These are phyloP conservation scores for Drosophila demipolita DNA, from an alignment of 2,888 invertebrate species.

Conservation along the genomic window DNA sequence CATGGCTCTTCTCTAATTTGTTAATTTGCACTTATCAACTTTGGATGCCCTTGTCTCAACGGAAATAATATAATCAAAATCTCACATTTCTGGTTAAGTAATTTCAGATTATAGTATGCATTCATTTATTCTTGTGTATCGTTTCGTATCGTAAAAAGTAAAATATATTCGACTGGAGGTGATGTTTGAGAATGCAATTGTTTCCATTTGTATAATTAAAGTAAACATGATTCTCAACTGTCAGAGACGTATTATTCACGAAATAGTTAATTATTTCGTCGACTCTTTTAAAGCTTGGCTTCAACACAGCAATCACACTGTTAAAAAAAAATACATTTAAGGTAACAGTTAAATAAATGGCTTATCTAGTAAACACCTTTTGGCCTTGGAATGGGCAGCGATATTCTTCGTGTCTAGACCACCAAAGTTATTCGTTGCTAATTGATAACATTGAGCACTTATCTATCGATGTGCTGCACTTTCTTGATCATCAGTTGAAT, in stretches of 20 bases:
- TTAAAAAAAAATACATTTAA: background rate
- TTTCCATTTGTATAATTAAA: background rate
- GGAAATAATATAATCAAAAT: background rate
- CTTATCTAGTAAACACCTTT: background rate
- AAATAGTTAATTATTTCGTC: background rate
- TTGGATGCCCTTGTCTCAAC: background rate
- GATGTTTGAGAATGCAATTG: background rate
- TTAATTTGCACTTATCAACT: background rate
- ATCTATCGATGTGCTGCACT: conserved; percentile 3
- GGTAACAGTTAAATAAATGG: background rate
- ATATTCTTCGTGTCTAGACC: background rate
- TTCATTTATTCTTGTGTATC: background rate
- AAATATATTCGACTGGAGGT: background rate
- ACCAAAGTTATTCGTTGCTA: background rate
- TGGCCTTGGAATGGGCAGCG: background rate
- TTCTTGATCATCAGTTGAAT: background rate
- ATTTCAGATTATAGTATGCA: background rate
- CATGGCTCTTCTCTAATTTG: background rate
- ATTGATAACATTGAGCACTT: background rate
- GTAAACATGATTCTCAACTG: background rate
- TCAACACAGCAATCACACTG: background rate
- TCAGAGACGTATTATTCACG: background rate
- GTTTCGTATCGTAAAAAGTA: background rate
- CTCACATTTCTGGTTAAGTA: background rate
- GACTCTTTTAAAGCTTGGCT: background rate